These are phyloP conservation scores for Himalopsyche japonica DNA, from an alignment of 2,888 invertebrate species.

Conservation along the genomic window DNA sequence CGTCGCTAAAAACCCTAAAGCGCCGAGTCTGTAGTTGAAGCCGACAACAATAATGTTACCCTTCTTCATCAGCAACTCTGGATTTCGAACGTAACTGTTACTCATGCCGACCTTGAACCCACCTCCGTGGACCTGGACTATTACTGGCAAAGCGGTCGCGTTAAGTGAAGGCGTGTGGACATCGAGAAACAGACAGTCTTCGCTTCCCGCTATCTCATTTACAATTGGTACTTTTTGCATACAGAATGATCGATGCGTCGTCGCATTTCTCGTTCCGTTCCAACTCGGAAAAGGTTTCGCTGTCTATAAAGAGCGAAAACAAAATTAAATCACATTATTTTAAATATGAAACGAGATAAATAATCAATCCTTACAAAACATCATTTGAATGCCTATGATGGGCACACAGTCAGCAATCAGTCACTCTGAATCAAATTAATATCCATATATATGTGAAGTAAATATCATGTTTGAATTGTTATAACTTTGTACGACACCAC, in stretches of 20 bases:
- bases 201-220: constrained; percentile 51
- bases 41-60: constrained; percentile 54
- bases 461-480: too few species aligned
- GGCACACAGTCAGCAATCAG: too few species aligned
- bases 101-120: constrained; percentile 53
- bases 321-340: not conserved
- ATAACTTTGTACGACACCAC: too few species aligned
- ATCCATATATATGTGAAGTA: too few species aligned
- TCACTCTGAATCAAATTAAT: too few species aligned
- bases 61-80: constrained; percentile 49
- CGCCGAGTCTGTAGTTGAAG: constrained; percentile 52
- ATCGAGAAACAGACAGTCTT: constrained; percentile 73
- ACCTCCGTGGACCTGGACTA: constrained; percentile 57
- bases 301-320: constrained; percentile 52
- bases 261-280: constrained; percentile 64
- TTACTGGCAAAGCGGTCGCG: constrained; percentile 48
- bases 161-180: constrained; percentile 66
- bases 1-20: constrained; percentile 55
- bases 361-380: too few species aligned
- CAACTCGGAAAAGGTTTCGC: constrained; percentile 63
- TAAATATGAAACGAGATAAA: too few species aligned
- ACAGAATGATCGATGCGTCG: constrained; percentile 63
- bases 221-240: constrained; percentile 55
- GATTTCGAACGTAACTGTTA: constrained; percentile 51
- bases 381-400: too few species aligned